Conservation (phyloP, 2,888 invertebrate species). For the Villa cingulata region DNA sequence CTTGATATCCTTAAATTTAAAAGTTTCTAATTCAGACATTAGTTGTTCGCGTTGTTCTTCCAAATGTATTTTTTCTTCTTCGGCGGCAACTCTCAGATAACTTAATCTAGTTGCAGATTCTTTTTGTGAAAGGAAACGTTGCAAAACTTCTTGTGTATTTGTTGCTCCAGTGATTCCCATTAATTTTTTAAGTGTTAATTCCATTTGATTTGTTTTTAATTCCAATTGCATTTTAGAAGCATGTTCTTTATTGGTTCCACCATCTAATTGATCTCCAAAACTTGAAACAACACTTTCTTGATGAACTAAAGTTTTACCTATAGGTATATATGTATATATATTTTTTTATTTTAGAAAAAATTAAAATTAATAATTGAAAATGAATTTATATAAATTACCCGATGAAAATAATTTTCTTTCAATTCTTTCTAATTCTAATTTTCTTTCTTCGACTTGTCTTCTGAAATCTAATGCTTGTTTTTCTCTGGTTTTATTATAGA, state of each 20-base stretch:
- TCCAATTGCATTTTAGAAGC: conserved; percentile 29
- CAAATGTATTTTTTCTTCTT: conserved; percentile 56
- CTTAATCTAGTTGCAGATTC: conserved; percentile 57
- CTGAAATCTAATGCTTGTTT: conserved; percentile 49
- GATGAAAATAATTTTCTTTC: conserved; percentile 64
- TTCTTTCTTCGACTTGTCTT: conserved; percentile 55
- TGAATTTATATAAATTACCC: conserved; percentile 24
- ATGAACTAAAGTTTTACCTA: conserved; percentile 35
- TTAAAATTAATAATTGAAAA: neutral
- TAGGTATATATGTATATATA: conserved; percentile 4
- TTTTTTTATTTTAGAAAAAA: neutral
- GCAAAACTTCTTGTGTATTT: conserved; percentile 58
- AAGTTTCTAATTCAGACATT: conserved; percentile 55
- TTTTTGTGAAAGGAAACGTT: conserved; percentile 57
- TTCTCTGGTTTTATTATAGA: conserved; percentile 51
- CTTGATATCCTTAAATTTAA: conserved; percentile 66
- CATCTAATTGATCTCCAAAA: conserved; percentile 33
- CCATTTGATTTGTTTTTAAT: conserved; percentile 37
- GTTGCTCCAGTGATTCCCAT: conserved; percentile 68
- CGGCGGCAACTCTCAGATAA: conserved; percentile 55
- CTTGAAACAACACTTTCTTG: conserved; percentile 45
- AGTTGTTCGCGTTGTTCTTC: conserved; percentile 53
- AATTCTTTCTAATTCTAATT: conserved; percentile 57
- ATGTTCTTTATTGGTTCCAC: conserved; percentile 30
- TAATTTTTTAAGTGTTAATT: conserved; percentile 55